Base-by-base conservation (phyloP, 1,140 invertebrate species). In the Apis laboriosa region DNA sequence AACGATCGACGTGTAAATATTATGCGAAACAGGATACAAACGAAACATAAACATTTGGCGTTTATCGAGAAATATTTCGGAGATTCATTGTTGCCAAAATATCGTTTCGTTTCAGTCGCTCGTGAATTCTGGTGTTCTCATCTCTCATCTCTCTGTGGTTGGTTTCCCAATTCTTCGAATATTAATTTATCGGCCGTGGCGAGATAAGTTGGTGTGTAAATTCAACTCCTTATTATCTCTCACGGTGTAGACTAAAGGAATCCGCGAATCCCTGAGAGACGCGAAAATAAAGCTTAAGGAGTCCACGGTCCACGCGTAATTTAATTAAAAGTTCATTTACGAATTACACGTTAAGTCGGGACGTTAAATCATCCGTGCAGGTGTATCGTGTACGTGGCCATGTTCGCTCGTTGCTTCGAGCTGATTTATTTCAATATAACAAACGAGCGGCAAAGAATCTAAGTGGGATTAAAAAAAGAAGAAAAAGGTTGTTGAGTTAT, bases 241-340 rank as follows among this genome's bases (percentile, higher is more conserved):
- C 24, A 24, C 24, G 24, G 58, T 63, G 43, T 24, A 58, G 34
- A 73, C 19, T 3, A 9, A 75, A 75, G 72, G 56, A 77, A 55
- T 67, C 61, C 34, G 75, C 51, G 55, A 77, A 66, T 77, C 75
- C 75, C 53, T 12, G 34, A 1, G 75, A 55, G 75, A 66, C 51
- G 75, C 61, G 55, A 77, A 66, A 66, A 77, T 67, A 77, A 77
- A 77, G 63, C 49, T 55, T 66, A 77, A 77, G 75, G 19, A 28
- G 51, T 34, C 2, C 64, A 51, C 74, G 15, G 43, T n/a, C 60
- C 61, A 21, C 61, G 61, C 63, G 66, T 77, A 77, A 77, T 77
- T 77, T 66, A 66, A 77, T 77, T 77, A 77, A 66, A 66, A 77
- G 61, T 77, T 77, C 75, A 77, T 77, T 77, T 55, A 77, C 61